Evolutionary conservation across 2,888 invertebrate species (phyloP), one percentile per base, ranked within the genome.

Genomic region (Cyaniris semiargus): DNA sequence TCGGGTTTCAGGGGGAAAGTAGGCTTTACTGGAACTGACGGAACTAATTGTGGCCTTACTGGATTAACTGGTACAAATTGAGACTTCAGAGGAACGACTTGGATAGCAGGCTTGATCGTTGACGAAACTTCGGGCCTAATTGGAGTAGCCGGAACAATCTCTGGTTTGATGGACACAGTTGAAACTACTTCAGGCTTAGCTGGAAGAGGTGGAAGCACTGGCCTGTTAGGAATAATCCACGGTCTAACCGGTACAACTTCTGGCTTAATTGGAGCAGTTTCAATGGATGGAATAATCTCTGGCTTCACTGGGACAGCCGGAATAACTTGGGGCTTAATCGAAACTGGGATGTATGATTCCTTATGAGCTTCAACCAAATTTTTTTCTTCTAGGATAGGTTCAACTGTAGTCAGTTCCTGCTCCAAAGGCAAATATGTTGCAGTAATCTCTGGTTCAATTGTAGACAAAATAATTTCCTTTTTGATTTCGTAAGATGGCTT

Each of bases 21-120:
- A 31, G 71, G 71, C 71, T 72, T 72, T 44, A 72, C 38, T 72
- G 38, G 38, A 48, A 23, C 53, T 13, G 72, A 48, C 44, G 72
- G 21, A 60, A 60, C 60, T 3, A 60, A 60, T 66, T 27, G 27
- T 66, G 66, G 66, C 27, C 31, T 66, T 6, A 66, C 66, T 31
- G 74, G 53, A 23, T 74, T 74, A 74, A 74, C 23, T 74, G 48
- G 2, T 6, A 23, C 74, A 7, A 48, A 27, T 53, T 48, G 15
- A 15, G 74, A 21, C 74, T 74, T 74, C 23, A 74, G 3, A 53
- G 48, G 27, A 27, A 23, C 74, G 21, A 48, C 13, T 27, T 48
- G 48, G 44, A 53, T 31, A 3, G 7, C 48, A 15, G 74, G 74
- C 53, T 15, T 74, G 18, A 53, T 5, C 1, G 53, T 53, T 53